phyloP scores from a whole-genome alignment of 2,888 invertebrate genomes.

The Octodonta nipae region DNA sequence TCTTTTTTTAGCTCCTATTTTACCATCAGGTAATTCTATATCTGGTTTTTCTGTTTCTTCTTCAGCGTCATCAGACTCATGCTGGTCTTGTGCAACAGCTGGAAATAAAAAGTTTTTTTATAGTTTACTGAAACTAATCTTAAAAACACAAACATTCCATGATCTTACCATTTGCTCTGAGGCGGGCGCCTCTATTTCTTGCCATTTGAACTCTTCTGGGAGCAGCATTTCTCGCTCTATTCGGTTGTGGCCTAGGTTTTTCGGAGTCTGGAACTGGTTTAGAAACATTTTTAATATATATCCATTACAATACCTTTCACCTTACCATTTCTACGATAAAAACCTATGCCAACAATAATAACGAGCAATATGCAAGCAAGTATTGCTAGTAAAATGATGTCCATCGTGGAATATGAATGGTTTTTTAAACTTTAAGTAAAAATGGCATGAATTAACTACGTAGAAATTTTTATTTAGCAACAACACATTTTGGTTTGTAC shows the following conservation, averaged over 20 bases:
- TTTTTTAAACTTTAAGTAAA: too few relatives aligned
- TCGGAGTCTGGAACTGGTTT: too few relatives aligned
- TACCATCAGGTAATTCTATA: conserved; percentile 50
- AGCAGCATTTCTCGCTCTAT: conserved; percentile 38
- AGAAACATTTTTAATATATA: too few relatives aligned
- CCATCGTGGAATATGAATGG: too few relatives aligned
- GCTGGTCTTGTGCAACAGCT: conserved; percentile 33
- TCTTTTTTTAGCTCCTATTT: conserved; percentile 86
- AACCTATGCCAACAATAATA: too few relatives aligned
- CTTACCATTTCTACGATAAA: too few relatives aligned
- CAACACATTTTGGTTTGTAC: too few relatives aligned
- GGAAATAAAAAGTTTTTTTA: conserved; percentile 8
- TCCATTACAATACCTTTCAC: too few relatives aligned
- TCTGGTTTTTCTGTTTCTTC: conserved; percentile 42
- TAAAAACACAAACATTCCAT: not conserved
- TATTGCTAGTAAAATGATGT: too few relatives aligned
- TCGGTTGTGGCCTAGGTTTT: conserved; percentile 27
- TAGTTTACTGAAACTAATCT: not conserved
- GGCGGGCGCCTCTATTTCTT: conserved; percentile 55
- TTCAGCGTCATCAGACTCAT: conserved; percentile 31
- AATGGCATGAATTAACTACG: too few relatives aligned
- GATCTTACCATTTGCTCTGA: conserved; percentile 35
- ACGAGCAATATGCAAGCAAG: too few relatives aligned
- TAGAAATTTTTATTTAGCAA: too few relatives aligned
- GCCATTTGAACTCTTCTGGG: conserved; percentile 59